Conservation (phyloP, 2,797 vertebrate species). For the Dicrostonyx torquatus region DNA sequence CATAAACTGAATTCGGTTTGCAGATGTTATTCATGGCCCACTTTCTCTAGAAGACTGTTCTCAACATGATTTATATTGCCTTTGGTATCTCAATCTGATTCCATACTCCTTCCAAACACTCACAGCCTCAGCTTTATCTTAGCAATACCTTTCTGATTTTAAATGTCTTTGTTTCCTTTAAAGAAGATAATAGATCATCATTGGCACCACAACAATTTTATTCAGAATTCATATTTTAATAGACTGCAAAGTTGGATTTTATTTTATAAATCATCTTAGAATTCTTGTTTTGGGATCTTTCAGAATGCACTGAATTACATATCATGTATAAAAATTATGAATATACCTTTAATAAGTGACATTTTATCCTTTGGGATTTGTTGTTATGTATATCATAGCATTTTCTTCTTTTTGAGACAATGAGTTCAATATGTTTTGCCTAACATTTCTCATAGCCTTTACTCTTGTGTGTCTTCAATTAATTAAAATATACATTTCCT, state of each 20-base stretch:
- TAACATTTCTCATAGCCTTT: background rate
- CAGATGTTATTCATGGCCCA: background rate
- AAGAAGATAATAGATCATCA: background rate
- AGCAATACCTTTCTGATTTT: background rate
- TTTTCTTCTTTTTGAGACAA: background rate
- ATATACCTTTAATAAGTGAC: background rate
- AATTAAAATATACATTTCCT: background rate
- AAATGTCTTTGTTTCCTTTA: background rate
- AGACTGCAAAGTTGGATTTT: background rate
- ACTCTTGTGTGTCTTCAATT: background rate
- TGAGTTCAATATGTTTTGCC: background rate
- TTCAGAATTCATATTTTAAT: background rate
- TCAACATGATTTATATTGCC: background rate
- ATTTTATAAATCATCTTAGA: background rate
- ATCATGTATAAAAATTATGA: background rate
- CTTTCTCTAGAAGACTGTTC: background rate
- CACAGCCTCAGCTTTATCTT: background rate
- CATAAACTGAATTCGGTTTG: background rate
- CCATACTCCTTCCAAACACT: background rate
- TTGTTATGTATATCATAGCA: background rate
- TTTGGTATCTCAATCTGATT: background rate
- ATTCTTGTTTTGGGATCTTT: background rate
- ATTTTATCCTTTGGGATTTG: background rate
- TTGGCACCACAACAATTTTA: background rate
- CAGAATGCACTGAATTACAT: background rate